These are phyloP conservation scores for Nipponacmea schrenckii DNA, from an alignment of 2,888 invertebrate genomes.

Conservation along the genomic window DNA sequence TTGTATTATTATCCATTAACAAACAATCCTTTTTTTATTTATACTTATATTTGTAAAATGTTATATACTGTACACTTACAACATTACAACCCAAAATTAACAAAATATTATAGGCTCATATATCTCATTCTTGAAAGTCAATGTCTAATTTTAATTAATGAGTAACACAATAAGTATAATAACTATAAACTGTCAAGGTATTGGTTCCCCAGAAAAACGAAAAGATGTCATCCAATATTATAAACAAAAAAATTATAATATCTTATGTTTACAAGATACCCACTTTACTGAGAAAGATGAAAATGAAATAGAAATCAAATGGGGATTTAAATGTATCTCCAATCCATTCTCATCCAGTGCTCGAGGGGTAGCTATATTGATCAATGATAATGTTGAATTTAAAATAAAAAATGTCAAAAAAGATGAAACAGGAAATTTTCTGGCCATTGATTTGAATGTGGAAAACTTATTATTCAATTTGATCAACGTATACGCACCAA, in stretches of 20 bases:
- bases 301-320: not conserved
- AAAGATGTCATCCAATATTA: not conserved
- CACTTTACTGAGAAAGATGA: not conserved
- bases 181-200: constrained; percentile 2
- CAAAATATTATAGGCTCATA: no score
- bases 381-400: not conserved
- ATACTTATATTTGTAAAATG: no score
- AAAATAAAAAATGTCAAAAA: not conserved
- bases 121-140: no score
- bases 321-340: not conserved
- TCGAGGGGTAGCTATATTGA: not conserved
- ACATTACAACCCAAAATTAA: no score
- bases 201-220: not conserved
- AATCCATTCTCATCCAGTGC: not conserved
- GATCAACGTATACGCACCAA: not conserved
- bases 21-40: no score
- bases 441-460: not conserved
- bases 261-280: no score
- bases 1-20: no score
- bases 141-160: not conserved
- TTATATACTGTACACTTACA: no score
- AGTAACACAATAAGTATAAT: not conserved
- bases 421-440: not conserved
- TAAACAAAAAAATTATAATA: not conserved
- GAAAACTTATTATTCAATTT: not conserved